Conservation (phyloP, 2,113 vertebrate genomes). For the Erpornis zantholeuca region DNA sequence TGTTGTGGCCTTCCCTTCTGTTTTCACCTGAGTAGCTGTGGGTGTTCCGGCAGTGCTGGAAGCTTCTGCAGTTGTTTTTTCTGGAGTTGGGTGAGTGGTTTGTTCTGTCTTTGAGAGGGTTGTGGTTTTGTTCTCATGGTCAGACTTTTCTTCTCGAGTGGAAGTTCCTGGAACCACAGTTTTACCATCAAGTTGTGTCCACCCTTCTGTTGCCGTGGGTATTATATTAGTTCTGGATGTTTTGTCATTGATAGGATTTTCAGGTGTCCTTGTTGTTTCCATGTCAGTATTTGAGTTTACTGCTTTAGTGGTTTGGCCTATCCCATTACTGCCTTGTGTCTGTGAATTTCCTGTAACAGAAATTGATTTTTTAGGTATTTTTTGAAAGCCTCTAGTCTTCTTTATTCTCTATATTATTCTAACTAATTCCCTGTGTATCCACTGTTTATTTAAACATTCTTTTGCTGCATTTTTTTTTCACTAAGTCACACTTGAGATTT, state of each 20-base stretch:
- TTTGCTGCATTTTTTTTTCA: accelerated
- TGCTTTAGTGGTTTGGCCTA: accelerated
- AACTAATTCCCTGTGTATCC: accelerated
- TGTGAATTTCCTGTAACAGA: background rate
- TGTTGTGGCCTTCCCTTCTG: too few species aligned
- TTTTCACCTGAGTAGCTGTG: too few species aligned
- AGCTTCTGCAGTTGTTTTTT: too few species aligned
- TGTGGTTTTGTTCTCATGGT: too few species aligned
- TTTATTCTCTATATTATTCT: accelerated
- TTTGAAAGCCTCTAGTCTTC: accelerated
- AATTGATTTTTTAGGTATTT: accelerated
- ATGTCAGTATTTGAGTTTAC: accelerated
- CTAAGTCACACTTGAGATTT: accelerated
- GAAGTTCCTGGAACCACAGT: background rate
- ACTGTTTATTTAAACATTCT: accelerated
- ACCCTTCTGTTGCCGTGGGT: background rate
- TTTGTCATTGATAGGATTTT: too few species aligned
- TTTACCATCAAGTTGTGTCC: background rate
- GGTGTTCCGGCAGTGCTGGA: too few species aligned
- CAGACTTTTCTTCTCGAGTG: background rate
- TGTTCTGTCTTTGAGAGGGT: too few species aligned
- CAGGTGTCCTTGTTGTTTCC: accelerated
- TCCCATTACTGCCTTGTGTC: accelerated
- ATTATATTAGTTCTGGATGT: too few species aligned
- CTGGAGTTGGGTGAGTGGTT: too few species aligned